phyloP scores from a whole-genome alignment of 2,113 vertebrate genomes.

The Hippocampus mohnikei region DNA sequence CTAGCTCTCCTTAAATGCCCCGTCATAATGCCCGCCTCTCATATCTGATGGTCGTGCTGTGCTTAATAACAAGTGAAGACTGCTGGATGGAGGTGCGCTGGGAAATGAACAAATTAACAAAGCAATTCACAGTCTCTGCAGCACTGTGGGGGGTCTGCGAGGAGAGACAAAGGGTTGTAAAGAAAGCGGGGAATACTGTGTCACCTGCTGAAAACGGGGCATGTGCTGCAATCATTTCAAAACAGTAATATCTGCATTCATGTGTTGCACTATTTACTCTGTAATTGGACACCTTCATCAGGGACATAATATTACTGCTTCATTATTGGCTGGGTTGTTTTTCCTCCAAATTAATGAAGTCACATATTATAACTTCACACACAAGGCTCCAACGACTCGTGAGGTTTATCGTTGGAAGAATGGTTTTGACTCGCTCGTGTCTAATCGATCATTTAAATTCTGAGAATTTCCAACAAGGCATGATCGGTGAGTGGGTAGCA shows the following conservation, averaged over 20 bases:
- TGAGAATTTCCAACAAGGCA: neutral
- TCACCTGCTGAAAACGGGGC: constrained; percentile 57
- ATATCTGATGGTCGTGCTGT: constrained; percentile 68
- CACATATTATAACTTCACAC: constrained; percentile 5
- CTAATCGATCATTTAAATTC: neutral
- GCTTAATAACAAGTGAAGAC: constrained; percentile 66
- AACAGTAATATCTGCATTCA: constrained; percentile 62
- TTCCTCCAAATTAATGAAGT: constrained; percentile 46
- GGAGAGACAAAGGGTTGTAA: constrained; percentile 47
- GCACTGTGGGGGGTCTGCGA: constrained; percentile 52
- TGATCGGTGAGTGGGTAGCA: neutral
- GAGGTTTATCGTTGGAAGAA: neutral
- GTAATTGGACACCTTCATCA: constrained; percentile 68
- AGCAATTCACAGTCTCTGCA: constrained; percentile 60
- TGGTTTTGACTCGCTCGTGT: neutral
- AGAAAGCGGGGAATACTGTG: constrained; percentile 44
- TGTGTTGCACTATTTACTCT: constrained; percentile 48
- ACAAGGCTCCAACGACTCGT: neutral
- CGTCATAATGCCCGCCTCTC: constrained; percentile 55
- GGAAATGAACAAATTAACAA: constrained; percentile 73
- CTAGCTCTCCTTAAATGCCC: constrained; percentile 68
- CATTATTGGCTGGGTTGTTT: constrained; percentile 50
- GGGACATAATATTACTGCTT: constrained; percentile 53
- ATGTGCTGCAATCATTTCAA: constrained; percentile 53
- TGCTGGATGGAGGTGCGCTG: constrained; percentile 48